Percentiles rank a stretch among this genome's conserved stretches.
Conservation (phyloP, 2,888 invertebrate genomes). For the Cheilosia vernalis region DNA sequence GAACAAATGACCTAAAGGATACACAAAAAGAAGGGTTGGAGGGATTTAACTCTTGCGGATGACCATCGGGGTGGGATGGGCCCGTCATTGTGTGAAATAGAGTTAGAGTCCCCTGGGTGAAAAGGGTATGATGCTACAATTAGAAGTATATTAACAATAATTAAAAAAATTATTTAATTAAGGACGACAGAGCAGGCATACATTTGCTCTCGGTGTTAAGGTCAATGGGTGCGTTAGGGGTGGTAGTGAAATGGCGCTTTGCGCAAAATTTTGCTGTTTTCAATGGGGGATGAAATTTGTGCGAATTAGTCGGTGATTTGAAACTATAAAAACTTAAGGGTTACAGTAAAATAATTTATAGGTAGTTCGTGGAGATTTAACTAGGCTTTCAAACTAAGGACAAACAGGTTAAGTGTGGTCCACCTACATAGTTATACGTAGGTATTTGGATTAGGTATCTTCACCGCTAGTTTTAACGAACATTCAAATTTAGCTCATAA, state of each 20-base stretch:
- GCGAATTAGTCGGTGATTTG: conserved; percentile 57
- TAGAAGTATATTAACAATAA: conserved; percentile 84
- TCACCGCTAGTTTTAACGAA: too few relatives aligned
- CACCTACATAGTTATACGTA: too few relatives aligned
- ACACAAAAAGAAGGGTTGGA: conserved; percentile 56
- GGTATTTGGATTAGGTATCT: too few relatives aligned
- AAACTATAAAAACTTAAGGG: conserved; percentile 21
- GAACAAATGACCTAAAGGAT: conserved; percentile 73
- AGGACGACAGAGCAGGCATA: conserved; percentile 77
- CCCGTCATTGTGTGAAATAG: neutral
- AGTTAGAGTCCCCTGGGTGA: conserved; percentile 27
- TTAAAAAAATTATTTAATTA: conserved; percentile 84
- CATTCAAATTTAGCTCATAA: too few relatives aligned
- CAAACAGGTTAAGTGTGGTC: too few relatives aligned
- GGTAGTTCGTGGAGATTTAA: too few relatives aligned
- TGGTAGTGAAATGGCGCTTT: conserved; percentile 43
- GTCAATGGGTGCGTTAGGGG: conserved; percentile 29
- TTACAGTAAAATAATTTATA: neutral
- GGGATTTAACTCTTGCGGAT: conserved; percentile 44
- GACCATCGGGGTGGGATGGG: conserved; percentile 29
- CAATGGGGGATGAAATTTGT: conserved; percentile 58
- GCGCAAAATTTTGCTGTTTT: conserved; percentile 3
- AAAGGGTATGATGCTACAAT: conserved; percentile 79
- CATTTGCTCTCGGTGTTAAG: conserved; percentile 43
- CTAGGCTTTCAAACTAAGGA: too few relatives aligned